Evolutionary conservation across 2,113 vertebrate genomes (phyloP).

Genomic region (Vanacampus margaritifer): DNA sequence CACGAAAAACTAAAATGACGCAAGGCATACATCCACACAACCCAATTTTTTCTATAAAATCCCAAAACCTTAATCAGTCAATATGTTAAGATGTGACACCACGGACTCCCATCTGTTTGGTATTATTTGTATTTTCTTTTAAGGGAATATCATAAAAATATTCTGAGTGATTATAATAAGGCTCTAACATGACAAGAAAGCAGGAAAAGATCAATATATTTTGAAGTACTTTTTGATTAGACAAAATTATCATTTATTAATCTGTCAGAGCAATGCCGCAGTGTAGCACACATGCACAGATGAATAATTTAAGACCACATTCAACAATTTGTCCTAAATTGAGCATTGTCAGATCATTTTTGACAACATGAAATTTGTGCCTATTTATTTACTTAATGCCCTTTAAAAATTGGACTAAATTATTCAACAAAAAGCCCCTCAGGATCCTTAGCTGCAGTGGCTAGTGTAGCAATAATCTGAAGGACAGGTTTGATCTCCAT

Average conservation of each 20-base stretch:
- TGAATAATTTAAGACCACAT: background rate
- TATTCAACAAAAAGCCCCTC: background rate
- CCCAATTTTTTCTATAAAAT: background rate
- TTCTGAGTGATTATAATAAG: background rate
- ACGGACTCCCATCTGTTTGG: background rate
- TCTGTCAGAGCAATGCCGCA: background rate
- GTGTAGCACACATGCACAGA: background rate
- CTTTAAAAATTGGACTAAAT: background rate
- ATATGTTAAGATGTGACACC: background rate
- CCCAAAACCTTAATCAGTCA: background rate
- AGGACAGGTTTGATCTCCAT: conserved; percentile 8
- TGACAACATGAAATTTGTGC: background rate
- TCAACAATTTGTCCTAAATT: background rate
- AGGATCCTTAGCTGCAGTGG: background rate
- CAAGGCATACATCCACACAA: background rate
- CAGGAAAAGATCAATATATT: background rate
- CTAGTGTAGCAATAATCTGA: background rate
- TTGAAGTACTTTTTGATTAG: background rate
- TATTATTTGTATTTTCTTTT: background rate
- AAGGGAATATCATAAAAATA: background rate
- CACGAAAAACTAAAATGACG: background rate
- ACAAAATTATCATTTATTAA: background rate
- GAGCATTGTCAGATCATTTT: background rate
- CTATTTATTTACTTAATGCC: background rate
- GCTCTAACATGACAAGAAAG: background rate